These are phyloP conservation scores for Bujurquina vittata DNA, from an alignment of 2,113 vertebrate species.

Conservation along the genomic window DNA sequence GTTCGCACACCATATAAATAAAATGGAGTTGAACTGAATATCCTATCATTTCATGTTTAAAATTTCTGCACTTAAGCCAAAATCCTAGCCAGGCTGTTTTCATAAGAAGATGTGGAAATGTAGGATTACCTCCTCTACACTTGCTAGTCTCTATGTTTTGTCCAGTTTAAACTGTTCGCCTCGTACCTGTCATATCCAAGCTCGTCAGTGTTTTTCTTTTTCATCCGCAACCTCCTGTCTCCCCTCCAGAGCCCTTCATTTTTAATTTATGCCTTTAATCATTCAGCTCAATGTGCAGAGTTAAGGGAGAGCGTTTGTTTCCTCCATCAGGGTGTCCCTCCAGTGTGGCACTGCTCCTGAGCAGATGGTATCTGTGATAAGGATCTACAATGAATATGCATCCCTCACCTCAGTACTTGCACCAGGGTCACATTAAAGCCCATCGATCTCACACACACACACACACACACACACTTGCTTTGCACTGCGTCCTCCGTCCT, in stretches of 20 bases:
- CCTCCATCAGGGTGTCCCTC: slow-evolving; percentile 50
- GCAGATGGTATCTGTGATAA: slow-evolving; percentile 65
- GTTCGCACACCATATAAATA: not conserved
- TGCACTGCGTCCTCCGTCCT: not conserved
- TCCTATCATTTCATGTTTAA: not conserved
- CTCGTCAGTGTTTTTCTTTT: slow-evolving; percentile 17
- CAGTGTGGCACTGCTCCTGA: slow-evolving; percentile 46
- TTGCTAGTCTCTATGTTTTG: not conserved
- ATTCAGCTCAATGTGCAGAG: slow-evolving; percentile 39
- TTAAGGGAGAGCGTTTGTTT: slow-evolving; percentile 53
- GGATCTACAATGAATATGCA: slow-evolving; percentile 32
- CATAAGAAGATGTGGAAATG: not conserved
- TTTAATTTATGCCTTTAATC: slow-evolving; percentile 60
- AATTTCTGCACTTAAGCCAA: not conserved
- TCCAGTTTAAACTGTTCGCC: slow-evolving; percentile 5
- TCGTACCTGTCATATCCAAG: slow-evolving; percentile 10
- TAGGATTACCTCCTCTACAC: not conserved
- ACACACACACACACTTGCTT: slow-evolving; percentile 7
- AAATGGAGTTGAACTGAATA: not conserved
- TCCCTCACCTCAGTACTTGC: slow-evolving; percentile 39
- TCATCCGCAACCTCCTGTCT: not conserved
- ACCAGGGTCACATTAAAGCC: slow-evolving; percentile 55
- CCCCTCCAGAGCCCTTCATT: slow-evolving; percentile 25
- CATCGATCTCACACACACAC: slow-evolving; percentile 36
- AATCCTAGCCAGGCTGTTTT: not conserved